Percentiles rank a stretch among this genome's conserved stretches.
These are phyloP conservation scores for Nematopogon swammerdamellus DNA, from an alignment of 2,888 invertebrate genomes.

Conservation along the genomic window DNA sequence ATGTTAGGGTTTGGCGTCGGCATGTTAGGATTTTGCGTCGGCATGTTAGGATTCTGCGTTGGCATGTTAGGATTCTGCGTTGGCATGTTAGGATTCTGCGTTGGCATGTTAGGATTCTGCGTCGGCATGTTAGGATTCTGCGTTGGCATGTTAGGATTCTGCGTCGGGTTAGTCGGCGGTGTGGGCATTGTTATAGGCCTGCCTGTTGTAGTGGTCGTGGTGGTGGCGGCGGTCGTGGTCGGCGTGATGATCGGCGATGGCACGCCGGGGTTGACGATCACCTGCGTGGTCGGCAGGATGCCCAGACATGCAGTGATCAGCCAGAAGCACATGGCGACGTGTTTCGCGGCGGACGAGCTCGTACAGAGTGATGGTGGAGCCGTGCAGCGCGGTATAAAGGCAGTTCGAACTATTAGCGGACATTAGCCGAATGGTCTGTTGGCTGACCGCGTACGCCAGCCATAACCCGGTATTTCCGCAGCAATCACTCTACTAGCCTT, in stretches of 20 bases:
- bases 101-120: conserved; percentile 9
- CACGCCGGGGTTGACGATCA: conserved; percentile 29
- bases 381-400: conserved; percentile 17
- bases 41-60: conserved; percentile 14
- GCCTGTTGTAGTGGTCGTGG: conserved; percentile 13
- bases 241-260: conserved; percentile 39
- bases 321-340: conserved; percentile 41
- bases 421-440: conserved; percentile 46
- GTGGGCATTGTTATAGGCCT: conserved; percentile 5
- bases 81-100: conserved; percentile 15
- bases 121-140: conserved; percentile 13
- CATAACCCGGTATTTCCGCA: conserved; percentile 38
- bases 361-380: conserved; percentile 3
- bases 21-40: conserved; percentile 14
- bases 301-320: conserved; percentile 47
- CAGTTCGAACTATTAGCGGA: conserved; percentile 26
- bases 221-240: conserved; percentile 22
- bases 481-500: conserved; percentile 42
- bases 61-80: conserved; percentile 10
- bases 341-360: neutral
- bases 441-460: conserved; percentile 6
- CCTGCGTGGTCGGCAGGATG: conserved; percentile 29
- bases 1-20: conserved; percentile 8
- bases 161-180: conserved; percentile 12
- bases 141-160: conserved; percentile 15